A percentile compares a stretch with the other conserved stretches of the same genome.
These are phyloP conservation scores for Poeciliopsis retropinna DNA, from an alignment of 2,113 vertebrate genomes.

Conservation along the genomic window DNA sequence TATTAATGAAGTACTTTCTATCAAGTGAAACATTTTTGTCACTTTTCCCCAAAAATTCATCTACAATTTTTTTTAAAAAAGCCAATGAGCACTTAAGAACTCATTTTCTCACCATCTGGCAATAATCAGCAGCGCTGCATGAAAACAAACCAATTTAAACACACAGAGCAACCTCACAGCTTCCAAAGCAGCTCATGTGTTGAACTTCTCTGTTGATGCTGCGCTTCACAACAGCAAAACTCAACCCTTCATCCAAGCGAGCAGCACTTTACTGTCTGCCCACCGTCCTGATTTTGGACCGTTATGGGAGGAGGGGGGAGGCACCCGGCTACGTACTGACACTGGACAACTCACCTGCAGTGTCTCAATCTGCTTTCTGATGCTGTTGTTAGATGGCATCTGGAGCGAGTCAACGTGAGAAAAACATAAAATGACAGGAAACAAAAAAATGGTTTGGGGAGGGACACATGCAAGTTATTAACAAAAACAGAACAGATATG, in stretches of 20 bases:
- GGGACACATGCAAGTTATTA: constrained; percentile 79
- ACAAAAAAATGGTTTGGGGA: constrained; percentile 69
- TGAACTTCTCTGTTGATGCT: constrained; percentile 4
- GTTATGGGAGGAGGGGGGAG: constrained; percentile 4
- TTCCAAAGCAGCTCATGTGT: background rate
- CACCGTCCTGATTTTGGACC: constrained; percentile 30
- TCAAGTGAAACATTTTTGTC: background rate
- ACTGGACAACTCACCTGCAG: constrained; percentile 92
- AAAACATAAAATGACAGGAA: constrained; percentile 84
- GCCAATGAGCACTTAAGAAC: background rate
- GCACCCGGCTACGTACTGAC: constrained; percentile 39
- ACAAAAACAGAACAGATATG: constrained; percentile 53
- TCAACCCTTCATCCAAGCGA: background rate
- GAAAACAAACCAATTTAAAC: constrained; percentile 18
- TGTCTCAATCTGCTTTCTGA: constrained; percentile 99
- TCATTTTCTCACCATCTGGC: background rate
- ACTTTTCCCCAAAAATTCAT: background rate
- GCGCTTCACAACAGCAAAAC: constrained; percentile 1
- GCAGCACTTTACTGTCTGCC: background rate
- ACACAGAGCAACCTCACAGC: constrained; percentile 24
- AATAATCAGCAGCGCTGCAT: background rate
- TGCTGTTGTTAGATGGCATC: constrained; percentile 99
- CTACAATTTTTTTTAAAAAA: background rate
- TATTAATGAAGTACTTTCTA: too few relatives aligned
- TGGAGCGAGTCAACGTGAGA: constrained; percentile 94